phyloP scores from a whole-genome alignment of 2,113 vertebrate genomes.

The Lucifuga dentata region DNA sequence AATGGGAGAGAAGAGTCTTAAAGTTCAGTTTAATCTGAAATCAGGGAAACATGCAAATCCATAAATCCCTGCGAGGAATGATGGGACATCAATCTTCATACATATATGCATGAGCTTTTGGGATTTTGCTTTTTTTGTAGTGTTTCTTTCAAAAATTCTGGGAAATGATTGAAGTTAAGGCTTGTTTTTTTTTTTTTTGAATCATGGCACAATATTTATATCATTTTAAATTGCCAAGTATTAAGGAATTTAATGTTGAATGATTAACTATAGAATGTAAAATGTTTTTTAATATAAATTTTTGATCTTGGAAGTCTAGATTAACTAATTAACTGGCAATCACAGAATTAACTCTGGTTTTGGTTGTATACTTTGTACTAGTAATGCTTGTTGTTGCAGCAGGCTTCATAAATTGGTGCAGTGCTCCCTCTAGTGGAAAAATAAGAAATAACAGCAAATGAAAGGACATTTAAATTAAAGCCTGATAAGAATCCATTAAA shows the following conservation, averaged over 20 bases:
- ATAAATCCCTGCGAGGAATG: conserved; percentile 61
- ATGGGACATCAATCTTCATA: conserved; percentile 44
- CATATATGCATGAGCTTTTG: conserved; percentile 29
- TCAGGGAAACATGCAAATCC: conserved; percentile 66
- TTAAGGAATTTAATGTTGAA: too few relatives aligned
- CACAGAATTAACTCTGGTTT: too few relatives aligned
- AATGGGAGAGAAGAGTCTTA: conserved; percentile 19
- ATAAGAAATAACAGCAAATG: conserved; percentile 11
- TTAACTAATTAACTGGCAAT: too few relatives aligned
- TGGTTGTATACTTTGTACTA: not conserved
- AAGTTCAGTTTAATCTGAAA: conserved; percentile 47
- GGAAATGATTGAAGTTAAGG: not conserved
- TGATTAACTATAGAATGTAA: too few relatives aligned
- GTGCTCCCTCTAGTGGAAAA: conserved; percentile 61
- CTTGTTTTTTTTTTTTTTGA: not conserved
- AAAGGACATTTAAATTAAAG: not conserved
- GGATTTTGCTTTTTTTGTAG: not conserved
- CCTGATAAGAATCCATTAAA: not conserved
- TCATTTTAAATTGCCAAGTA: too few relatives aligned
- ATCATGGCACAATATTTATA: too few relatives aligned
- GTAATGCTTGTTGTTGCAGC: not conserved
- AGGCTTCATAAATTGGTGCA: conserved; percentile 7
- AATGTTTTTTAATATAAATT: too few relatives aligned
- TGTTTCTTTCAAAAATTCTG: not conserved
- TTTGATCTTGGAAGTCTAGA: too few relatives aligned